Evolutionary conservation across 2,113 vertebrate genomes (phyloP).

Genomic region (Conger conger): DNA sequence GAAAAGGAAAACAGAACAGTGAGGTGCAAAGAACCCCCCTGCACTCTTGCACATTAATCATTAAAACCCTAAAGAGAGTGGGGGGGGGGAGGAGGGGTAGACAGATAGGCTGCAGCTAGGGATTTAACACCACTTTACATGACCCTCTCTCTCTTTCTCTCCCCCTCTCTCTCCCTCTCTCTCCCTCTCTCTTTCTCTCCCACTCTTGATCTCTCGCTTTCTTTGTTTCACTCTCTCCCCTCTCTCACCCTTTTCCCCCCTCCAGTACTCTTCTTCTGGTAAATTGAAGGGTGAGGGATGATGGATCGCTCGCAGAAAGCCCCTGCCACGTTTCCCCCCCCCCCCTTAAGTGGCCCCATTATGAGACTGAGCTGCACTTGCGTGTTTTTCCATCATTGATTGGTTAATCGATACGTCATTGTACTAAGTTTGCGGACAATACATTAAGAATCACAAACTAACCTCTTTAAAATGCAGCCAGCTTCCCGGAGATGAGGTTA

Average conservation of each 20-base stretch:
- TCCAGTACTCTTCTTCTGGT: constrained; percentile 27
- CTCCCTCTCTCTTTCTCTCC: constrained; percentile 28
- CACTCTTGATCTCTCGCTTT: neutral
- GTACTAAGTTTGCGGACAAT: constrained; percentile 64
- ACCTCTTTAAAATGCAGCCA: constrained; percentile 38
- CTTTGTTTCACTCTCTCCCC: constrained; percentile 30
- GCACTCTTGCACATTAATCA: constrained; percentile 65
- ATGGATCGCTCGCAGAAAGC: constrained; percentile 50
- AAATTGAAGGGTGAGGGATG: constrained; percentile 49
- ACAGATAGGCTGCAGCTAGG: constrained; percentile 47
- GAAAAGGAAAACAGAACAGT: neutral
- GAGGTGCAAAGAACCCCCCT: constrained; percentile 44
- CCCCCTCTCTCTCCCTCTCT: neutral
- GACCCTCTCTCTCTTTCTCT: constrained; percentile 2
- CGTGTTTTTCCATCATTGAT: constrained; percentile 70
- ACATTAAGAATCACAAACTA: constrained; percentile 60
- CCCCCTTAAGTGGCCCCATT: constrained; percentile 69
- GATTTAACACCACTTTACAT: constrained; percentile 51
- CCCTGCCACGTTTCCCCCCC: constrained; percentile 44
- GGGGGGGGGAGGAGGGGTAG: neutral
- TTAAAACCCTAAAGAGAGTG: constrained; percentile 54
- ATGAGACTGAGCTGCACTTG: constrained; percentile 64
- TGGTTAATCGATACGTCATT: constrained; percentile 71
- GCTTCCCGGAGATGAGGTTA: constrained; percentile 56
- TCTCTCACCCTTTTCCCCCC: neutral